Conservation (phyloP, 2,113 vertebrate species). For the Paramisgurnus dabryanus region DNA sequence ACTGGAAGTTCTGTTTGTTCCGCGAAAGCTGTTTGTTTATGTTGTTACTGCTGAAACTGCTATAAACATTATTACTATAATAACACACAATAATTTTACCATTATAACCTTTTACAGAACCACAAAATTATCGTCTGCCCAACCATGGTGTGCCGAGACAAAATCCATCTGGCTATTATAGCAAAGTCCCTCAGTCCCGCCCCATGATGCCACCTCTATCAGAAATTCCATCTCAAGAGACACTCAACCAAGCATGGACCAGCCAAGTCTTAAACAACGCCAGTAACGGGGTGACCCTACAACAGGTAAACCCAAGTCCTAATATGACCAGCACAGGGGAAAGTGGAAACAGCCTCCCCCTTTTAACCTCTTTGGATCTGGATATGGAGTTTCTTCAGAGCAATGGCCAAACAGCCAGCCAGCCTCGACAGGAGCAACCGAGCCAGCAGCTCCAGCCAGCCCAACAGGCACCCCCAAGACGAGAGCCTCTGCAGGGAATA, state of each 20-base stretch:
- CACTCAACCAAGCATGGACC: conserved; percentile 59
- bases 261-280: conserved; percentile 5
- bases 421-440: conserved; percentile 42
- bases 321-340: conserved; percentile 30
- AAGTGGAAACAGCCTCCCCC: conserved; percentile 40
- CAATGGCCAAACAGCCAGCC: conserved; percentile 18
- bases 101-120: conserved; percentile 46
- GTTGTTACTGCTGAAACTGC: too few relatives aligned
- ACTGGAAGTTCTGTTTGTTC: too few relatives aligned
- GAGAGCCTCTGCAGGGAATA: conserved; percentile 17
- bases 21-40: too few relatives aligned
- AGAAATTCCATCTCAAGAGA: conserved; percentile 26
- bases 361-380: conserved; percentile 29
- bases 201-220: conserved; percentile 59
- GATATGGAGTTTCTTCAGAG: conserved; percentile 33
- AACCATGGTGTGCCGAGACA: conserved; percentile 45
- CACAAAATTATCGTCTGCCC: conserved; percentile 5
- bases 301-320: conserved; percentile 50
- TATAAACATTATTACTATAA: too few relatives aligned
- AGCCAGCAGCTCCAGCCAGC: conserved; percentile 34
- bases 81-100: not conserved
- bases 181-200: conserved; percentile 50
- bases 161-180: conserved; percentile 51
- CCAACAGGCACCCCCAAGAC: conserved; percentile 37
- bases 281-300: conserved; percentile 49